Base-by-base conservation (phyloP, 2,888 invertebrate species). In the Eurytoma adleriae region DNA sequence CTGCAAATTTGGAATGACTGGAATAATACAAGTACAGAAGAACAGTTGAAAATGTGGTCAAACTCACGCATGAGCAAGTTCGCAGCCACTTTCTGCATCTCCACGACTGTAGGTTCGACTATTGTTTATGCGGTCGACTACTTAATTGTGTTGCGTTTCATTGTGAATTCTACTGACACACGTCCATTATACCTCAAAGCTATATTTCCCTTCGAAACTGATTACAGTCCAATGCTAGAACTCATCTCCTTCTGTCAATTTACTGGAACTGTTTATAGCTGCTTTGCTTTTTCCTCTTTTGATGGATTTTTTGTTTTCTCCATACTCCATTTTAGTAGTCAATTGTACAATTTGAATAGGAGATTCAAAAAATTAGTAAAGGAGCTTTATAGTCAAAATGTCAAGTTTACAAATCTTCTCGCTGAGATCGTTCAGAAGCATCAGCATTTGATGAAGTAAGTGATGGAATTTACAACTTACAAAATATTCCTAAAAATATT, bases 1-100 rank as follows among this genome's bases (percentile, higher is more conserved):
- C 30, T 27, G 2, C 54, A 69, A 62, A 64, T 79, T 13, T 10
- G 4, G 1, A 16, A 59, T 24, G 80, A 80, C 20, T 80, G 80
- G 80, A 66, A 57, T 10, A 61, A 30, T 7, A 12, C 56, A 18
- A 66, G 1, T 2, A 30, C 3, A 16, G 12, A 80, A 52, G 75
- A 81, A 5, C 66, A 71, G 7, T 2, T 48, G 1, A 56, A 67
- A 20, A 81, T 78, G 74, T 59, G 62, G 69, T 12, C 20, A 67
- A 78, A 77, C 18, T 62, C 73, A 13, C 71, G 18, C 40, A 27
- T 69, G 3, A 64, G 69, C 14, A 57, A 50, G 52, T 13, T 52
- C 1, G 27, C 67, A n/a, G 18, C 54, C 16, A 20, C 70, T 52
- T 59, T 71, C 40, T 71, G 66, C 12, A 14, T 76, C 4, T 18